Percentiles rank a stretch among this genome's conserved stretches.
These are phyloP conservation scores for Homalodisca vitripennis DNA, from an alignment of 1,140 invertebrate species.

Conservation along the genomic window DNA sequence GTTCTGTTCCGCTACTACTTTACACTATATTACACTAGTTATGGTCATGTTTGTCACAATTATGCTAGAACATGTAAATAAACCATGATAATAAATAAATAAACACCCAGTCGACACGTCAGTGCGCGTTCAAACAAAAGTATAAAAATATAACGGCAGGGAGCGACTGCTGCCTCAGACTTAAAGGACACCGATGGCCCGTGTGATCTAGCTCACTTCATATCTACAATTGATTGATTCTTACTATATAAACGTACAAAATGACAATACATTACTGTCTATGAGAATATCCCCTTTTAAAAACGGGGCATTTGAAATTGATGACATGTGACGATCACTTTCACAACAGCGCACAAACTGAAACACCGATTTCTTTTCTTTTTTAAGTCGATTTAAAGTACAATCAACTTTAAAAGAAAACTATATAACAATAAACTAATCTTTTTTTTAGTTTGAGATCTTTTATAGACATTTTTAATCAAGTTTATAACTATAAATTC, in stretches of 20 bases:
- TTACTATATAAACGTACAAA: constrained; percentile 19
- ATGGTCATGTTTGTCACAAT: background rate
- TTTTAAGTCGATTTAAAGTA: background rate
- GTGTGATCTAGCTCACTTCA: background rate
- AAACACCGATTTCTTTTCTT: background rate
- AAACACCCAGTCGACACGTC: background rate
- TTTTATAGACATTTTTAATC: background rate
- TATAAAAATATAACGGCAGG: background rate
- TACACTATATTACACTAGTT: background rate
- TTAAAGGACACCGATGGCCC: background rate
- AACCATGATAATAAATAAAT: background rate
- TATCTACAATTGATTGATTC: constrained; percentile 1
- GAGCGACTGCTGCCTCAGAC: background rate
- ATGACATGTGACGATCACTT: background rate
- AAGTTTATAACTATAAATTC: background rate
- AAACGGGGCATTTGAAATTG: background rate
- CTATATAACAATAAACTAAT: background rate
- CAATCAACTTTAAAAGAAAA: background rate
- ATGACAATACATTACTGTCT: constrained; percentile 11
- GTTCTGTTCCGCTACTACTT: background rate
- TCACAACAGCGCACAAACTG: background rate
- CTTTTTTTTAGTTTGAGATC: background rate
- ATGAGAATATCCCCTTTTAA: background rate
- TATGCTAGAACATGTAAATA: background rate
- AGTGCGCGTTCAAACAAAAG: background rate